These are phyloP conservation scores for Yponomeuta plumbellus DNA, from an alignment of 2,888 invertebrate species.

Conservation along the genomic window DNA sequence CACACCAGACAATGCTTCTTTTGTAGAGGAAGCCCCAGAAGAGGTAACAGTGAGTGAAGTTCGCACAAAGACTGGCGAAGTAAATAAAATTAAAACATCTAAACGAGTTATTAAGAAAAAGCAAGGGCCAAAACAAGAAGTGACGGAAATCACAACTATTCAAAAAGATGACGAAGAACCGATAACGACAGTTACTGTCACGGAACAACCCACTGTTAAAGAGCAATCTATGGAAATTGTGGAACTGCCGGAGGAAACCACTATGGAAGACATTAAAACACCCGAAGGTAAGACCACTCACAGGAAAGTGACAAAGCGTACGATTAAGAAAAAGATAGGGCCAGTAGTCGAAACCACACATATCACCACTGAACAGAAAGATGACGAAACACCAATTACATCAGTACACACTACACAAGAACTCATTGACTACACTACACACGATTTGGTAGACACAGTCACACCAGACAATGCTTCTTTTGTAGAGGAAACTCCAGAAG, in stretches of 20 bases:
- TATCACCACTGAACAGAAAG: not conserved
- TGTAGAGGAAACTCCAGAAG: not conserved
- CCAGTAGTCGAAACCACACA: constrained; percentile 1
- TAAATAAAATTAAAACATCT: constrained; percentile 33
- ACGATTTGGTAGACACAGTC: constrained; percentile 17
- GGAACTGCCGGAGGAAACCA: constrained; percentile 60
- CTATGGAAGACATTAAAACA: constrained; percentile 76
- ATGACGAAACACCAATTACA: not conserved
- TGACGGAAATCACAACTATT: constrained; percentile 53
- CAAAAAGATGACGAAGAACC: constrained; percentile 42
- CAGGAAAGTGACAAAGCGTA: not conserved
- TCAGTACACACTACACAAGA: constrained; percentile 34
- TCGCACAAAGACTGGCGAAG: constrained; percentile 43
- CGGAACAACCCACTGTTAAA: constrained; percentile 33
- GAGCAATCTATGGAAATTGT: constrained; percentile 36
- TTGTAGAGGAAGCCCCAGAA: constrained; percentile 31
- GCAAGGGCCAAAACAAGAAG: constrained; percentile 51
- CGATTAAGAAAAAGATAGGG: not conserved
- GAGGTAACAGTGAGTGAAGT: constrained; percentile 52
- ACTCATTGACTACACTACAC: constrained; percentile 27
- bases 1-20: constrained; percentile 16
- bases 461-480: constrained; percentile 4
- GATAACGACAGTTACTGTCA: constrained; percentile 33
- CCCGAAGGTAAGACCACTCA: constrained; percentile 25
- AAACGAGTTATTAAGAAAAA: constrained; percentile 38